Base-by-base conservation (phyloP, 30 jellyfish, hydroid and myxozoan species). In the Sanderia malayensis region DNA sequence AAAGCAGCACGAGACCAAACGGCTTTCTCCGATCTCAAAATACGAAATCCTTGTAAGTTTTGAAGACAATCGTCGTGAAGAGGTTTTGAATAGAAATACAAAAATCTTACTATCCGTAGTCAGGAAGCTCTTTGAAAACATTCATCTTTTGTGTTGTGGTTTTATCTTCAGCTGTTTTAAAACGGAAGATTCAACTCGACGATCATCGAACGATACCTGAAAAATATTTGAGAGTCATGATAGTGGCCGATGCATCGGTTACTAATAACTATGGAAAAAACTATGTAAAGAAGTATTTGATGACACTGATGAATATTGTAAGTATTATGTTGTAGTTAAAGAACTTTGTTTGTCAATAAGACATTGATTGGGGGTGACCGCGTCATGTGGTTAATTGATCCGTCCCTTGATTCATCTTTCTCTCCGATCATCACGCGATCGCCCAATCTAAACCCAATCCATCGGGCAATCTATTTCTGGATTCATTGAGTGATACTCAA, bases 271-370 rank as follows among this genome's bases (percentile, higher is more conserved):
- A 89, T 76, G 95, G 95, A n/a, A 76, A 79, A 58, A 49, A 17
- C 55, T 41, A 70, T 0, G 81, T 80, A 9, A 67, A 41, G 62
- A 65, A 58, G 31, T 84, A 61, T 23, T 27, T 79, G 66, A 44
- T 61, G 76, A 67, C 87, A 13, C 31, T 89, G 4, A 81, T 89
- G 95, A 89, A 86, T 57, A 63, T 83, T 60, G 96, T 87, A 67
- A 46, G 96, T 46, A 6, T 10, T 7, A 20, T 21, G 20, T 37
- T 37, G n/a, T n/a, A n/a, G n/a, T n/a, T n/a, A n/a, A n/a, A n/a
- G n/a, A n/a, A n/a, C n/a, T n/a, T n/a, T n/a, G n/a, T n/a, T n/a
- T n/a, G n/a, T n/a, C n/a, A n/a, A n/a, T n/a, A n/a, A n/a, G n/a
- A n/a, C n/a, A n/a, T n/a, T n/a, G n/a, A n/a, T n/a, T n/a, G n/a